phyloP scores from a whole-genome alignment of 2,113 vertebrate genomes.

The Brachirus orientalis region DNA sequence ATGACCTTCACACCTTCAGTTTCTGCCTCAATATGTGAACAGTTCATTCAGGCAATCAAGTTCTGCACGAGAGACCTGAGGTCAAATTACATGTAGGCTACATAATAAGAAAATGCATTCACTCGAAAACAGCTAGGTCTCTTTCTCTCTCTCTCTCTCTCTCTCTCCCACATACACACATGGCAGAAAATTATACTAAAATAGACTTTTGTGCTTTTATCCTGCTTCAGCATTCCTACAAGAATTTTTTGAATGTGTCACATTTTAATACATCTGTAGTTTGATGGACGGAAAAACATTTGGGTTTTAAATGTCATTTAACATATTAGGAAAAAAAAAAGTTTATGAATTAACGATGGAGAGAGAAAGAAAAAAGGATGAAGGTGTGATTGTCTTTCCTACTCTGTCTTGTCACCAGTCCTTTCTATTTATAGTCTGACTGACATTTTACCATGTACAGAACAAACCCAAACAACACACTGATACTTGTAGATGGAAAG shows the following conservation, averaged over 20 bases:
- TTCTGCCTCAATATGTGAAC: too few relatives aligned
- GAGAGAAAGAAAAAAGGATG: background rate
- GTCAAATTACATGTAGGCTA: too few relatives aligned
- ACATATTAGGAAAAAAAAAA: background rate
- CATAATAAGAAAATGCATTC: too few relatives aligned
- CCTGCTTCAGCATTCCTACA: background rate
- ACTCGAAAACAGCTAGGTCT: too few relatives aligned
- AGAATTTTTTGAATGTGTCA: background rate
- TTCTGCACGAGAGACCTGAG: too few relatives aligned
- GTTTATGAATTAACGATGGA: background rate
- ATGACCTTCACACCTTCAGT: too few relatives aligned
- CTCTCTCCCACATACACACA: too few relatives aligned
- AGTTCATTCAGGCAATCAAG: too few relatives aligned
- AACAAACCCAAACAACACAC: constrained; percentile 14
- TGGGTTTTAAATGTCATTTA: constrained; percentile 14
- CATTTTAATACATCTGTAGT: background rate
- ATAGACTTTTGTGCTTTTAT: too few relatives aligned
- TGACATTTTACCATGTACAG: constrained; percentile 47
- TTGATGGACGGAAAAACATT: background rate
- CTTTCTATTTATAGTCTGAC: constrained; percentile 50
- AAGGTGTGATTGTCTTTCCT: constrained; percentile 14
- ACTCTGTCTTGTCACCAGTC: constrained; percentile 24
- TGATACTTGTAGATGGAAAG: constrained; percentile 42
- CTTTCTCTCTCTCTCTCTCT: too few relatives aligned
- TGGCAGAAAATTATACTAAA: background rate